Conservation (phyloP, 1,140 invertebrate species). For the Cotesia glomerata region DNA sequence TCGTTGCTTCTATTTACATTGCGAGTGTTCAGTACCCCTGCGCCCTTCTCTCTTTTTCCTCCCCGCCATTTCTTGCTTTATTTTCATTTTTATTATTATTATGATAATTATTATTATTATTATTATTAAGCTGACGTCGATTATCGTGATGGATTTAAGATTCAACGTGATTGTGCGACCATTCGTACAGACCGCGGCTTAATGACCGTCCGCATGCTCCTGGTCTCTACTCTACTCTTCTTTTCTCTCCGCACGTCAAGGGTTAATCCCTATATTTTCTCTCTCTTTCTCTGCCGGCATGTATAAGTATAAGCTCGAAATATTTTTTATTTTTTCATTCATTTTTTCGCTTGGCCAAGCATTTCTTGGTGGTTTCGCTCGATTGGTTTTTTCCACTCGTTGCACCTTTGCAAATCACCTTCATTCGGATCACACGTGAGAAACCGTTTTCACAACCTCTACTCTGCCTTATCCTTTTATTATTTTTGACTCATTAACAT, state of each 20-base stretch:
- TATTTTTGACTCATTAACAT: too few relatives aligned
- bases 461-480: too few relatives aligned
- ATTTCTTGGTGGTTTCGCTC: slow-evolving; percentile 14
- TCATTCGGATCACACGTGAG: slow-evolving; percentile 13
- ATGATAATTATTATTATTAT: background rate
- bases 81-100: slow-evolving; percentile 1
- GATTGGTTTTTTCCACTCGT: slow-evolving; percentile 15
- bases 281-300: background rate
- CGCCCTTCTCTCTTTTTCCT: background rate
- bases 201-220: slow-evolving; percentile 3
- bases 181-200: slow-evolving; percentile 12
- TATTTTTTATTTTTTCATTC: slow-evolving; percentile 4
- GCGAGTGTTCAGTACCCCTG: slow-evolving; percentile 13
- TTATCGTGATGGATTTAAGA: slow-evolving; percentile 7
- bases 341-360: background rate
- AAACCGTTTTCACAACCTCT: background rate
- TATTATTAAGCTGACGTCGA: background rate
- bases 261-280: slow-evolving; percentile 13
- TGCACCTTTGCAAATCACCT: slow-evolving; percentile 13
- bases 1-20: slow-evolving; percentile 29
- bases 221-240: background rate
- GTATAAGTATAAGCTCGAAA: background rate
- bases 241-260: background rate
- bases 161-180: slow-evolving; percentile 13
- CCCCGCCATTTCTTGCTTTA: background rate